Conservation (phyloP, 2,888 invertebrate species). For the Eupithecia exiguata region DNA sequence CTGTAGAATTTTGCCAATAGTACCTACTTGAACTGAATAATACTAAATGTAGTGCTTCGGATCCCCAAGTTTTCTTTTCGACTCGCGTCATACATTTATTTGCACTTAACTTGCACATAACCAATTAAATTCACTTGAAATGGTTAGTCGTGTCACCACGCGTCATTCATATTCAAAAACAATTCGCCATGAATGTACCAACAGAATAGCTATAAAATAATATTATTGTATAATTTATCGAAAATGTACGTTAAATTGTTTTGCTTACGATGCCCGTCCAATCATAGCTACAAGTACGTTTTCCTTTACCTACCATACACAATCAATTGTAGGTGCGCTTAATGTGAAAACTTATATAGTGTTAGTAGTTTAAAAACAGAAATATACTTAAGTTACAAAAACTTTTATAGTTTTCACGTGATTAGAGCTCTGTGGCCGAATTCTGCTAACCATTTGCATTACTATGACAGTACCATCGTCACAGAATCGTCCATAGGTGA, state of each 20-base stretch:
- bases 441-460: no score
- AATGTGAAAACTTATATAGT: no score
- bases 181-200: background rate
- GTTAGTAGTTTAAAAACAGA: background rate
- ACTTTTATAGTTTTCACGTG: background rate
- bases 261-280: background rate
- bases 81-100: background rate
- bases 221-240: background rate
- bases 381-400: background rate
- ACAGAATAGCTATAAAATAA: background rate
- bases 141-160: background rate
- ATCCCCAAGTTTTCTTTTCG: background rate
- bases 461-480: background rate
- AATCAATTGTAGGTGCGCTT: background rate
- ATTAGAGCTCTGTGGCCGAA: no score
- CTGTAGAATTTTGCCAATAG: background rate
- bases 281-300: background rate
- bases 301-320: background rate
- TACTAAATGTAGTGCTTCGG: background rate
- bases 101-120: background rate
- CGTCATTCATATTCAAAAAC: background rate
- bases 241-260: background rate
- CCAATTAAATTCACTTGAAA: background rate
- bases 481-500: background rate
- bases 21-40: background rate